Evolutionary conservation across 1,140 invertebrate genomes (phyloP), one percentile per base, ranked within the genome.

Genomic region (Bombus confusus): DNA sequence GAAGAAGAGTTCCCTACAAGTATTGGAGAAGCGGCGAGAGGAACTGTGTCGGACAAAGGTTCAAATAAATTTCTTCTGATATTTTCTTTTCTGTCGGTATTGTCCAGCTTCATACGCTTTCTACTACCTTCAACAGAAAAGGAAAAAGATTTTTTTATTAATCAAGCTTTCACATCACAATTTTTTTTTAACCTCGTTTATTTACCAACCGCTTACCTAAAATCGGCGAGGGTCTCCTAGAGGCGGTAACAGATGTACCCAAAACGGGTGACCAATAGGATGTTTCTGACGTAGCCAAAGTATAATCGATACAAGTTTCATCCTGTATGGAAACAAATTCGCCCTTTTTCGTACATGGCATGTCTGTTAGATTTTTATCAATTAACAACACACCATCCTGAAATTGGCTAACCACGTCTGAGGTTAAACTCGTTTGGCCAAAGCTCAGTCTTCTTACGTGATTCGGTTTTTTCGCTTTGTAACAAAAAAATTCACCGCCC

Each of bases 311-410:
- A 18, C 86, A 85, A 39, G 77, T 72, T 62, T 91, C 86, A 57
- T 88, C 76, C 91, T 88, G 90, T 15, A 87, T 87, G 8, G 64
- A 73, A 3, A 91, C 87, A 59, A 79, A 88, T 43, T 91, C 86
- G 0, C 1, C 13, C 15, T 87, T 92, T 18, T 64, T 68, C 0
- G 81, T 82, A 25, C 68, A 57, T 12, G 86, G 86, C 75, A 90
- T 88, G 15, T 28, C 18, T 13, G 52, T 31, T 1, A 89, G 66
- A 12, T 77, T 81, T 28, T 69, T 3, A 15, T 90, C 76, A 25
- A 73, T 18, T 28, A 68, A 4, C 15, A 85, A 22, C 0, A 8
- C 68, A 62, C 43, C 37, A 15, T 86, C n/a, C 13, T 69, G 39
- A 6, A 37, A 64, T 13, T 41, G n/a, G 39, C 8, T 28, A 22